Conservation (phyloP, 2,797 vertebrate genomes). For the Avahi laniger region DNA sequence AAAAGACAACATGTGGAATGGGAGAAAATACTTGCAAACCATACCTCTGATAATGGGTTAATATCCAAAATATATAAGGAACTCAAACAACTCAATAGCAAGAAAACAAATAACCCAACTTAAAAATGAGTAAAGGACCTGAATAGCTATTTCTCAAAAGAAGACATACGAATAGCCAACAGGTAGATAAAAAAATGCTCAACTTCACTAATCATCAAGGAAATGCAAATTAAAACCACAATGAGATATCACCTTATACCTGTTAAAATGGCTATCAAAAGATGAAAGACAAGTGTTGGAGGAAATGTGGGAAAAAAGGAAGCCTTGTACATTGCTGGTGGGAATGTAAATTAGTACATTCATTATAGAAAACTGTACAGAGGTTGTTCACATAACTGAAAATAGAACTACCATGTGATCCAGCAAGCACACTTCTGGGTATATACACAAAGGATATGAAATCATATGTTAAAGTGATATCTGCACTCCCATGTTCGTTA, state of each 20-base stretch:
- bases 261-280: not conserved
- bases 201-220: not conserved
- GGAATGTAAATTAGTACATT: not conserved
- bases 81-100: not conserved
- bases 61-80: not conserved
- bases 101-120: not conserved
- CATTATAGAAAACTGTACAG: not conserved
- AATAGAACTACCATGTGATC: not conserved
- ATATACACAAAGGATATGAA: not conserved
- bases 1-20: not conserved
- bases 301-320: not conserved
- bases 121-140: not conserved
- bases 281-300: not conserved
- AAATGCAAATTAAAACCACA: not conserved
- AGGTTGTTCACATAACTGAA: not conserved
- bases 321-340: not conserved
- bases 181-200: not conserved
- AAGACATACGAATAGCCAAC: not conserved
- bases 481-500: not conserved
- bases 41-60: not conserved
- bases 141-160: not conserved
- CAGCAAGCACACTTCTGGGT: not conserved
- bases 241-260: not conserved
- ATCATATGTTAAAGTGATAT: not conserved
- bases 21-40: not conserved